These are phyloP conservation scores for Zosterops lateralis DNA, from an alignment of 2,113 vertebrate genomes.

Conservation along the genomic window DNA sequence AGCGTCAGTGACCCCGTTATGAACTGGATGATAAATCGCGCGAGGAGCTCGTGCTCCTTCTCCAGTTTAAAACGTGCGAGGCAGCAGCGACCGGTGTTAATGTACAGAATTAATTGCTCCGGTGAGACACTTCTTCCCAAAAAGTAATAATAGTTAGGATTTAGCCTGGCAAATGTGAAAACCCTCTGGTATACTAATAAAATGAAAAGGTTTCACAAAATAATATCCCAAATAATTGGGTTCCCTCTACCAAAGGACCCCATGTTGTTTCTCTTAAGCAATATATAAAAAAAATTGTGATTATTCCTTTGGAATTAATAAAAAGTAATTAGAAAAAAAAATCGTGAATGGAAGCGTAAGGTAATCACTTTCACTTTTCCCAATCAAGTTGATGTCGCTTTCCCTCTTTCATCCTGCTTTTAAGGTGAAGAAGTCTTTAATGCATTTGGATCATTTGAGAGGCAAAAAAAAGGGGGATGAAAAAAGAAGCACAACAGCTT, in stretches of 20 bases:
- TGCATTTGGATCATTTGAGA: constrained; percentile 4
- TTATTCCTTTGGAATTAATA: constrained; percentile 82
- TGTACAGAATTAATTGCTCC: constrained; percentile 77
- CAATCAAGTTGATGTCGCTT: constrained; percentile 34
- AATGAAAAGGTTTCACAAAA: constrained; percentile 73
- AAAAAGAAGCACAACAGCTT: background rate
- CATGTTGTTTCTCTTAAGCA: constrained; percentile 76
- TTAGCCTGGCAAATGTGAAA: constrained; percentile 70
- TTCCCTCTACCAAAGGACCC: constrained; percentile 70
- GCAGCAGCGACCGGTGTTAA: constrained; percentile 65
- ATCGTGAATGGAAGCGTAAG: constrained; percentile 46
- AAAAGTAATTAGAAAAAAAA: constrained; percentile 73
- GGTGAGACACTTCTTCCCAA: constrained; percentile 72
- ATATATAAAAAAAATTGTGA: constrained; percentile 70
- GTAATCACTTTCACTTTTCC: constrained; percentile 36
- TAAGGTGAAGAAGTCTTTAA: constrained; percentile 66
- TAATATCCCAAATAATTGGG: constrained; percentile 79
- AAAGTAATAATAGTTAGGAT: constrained; percentile 74
- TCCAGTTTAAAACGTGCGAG: constrained; percentile 35
- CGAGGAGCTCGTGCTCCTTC: background rate
- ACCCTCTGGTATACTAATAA: constrained; percentile 77
- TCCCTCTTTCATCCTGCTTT: constrained; percentile 27
- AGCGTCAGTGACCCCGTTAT: constrained; percentile 39
- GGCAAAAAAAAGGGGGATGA: background rate
- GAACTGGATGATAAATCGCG: constrained; percentile 67